These are phyloP conservation scores for Mycogona germanica DNA, from an alignment of 2,888 invertebrate species.

Conservation along the genomic window DNA sequence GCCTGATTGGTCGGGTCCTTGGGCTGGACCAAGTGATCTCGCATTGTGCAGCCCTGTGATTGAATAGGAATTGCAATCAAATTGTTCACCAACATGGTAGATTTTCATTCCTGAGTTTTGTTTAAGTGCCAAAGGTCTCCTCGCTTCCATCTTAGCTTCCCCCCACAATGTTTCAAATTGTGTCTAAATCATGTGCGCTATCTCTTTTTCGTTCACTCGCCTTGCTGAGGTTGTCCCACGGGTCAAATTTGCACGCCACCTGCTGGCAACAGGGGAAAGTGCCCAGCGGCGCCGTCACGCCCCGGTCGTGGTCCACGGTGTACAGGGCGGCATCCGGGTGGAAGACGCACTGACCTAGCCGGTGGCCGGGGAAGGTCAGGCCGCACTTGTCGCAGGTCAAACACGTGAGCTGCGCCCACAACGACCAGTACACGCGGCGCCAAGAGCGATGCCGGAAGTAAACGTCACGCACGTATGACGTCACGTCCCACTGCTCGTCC, in stretches of 20 bases:
- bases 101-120: neutral
- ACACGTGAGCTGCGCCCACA: slow-evolving; percentile 8
- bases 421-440: slow-evolving; percentile 6
- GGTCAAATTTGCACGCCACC: slow-evolving; percentile 8
- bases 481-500: slow-evolving; percentile 6
- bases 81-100: neutral
- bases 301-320: neutral
- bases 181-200: too few relatives aligned
- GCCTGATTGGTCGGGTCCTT: neutral
- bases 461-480: neutral
- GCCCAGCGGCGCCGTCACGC: slow-evolving; percentile 2
- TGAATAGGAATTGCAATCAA: neutral
- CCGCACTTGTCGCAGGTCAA: slow-evolving; percentile 3
- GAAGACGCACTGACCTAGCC: slow-evolving; percentile 1
- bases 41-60: slow-evolving; percentile 8
- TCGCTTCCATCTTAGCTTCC: neutral
- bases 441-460: neutral
- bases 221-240: slow-evolving; percentile 8
- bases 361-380: neutral
- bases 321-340: slow-evolving; percentile 11
- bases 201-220: too few relatives aligned
- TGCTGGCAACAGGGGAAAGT: slow-evolving; percentile 8
- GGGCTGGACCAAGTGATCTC: slow-evolving; percentile 9
- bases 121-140: neutral
- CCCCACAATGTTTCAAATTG: too few relatives aligned